Conservation (phyloP, 2,888 invertebrate genomes). For the Congeria kusceri region DNA sequence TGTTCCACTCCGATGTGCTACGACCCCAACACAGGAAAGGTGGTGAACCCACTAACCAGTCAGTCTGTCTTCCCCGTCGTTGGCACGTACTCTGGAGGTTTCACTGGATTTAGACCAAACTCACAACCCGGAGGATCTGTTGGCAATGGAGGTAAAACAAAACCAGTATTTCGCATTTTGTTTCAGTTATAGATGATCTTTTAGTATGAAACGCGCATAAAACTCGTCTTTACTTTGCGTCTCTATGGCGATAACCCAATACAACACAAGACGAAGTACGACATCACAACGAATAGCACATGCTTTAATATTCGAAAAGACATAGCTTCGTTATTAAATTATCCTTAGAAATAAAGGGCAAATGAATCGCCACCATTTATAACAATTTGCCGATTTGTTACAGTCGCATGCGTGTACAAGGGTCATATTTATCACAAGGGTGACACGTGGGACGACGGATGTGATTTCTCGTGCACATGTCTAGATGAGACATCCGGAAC, state of each 20-base stretch:
- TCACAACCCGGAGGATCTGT: slow-evolving; percentile 21
- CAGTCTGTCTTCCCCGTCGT: slow-evolving; percentile 67
- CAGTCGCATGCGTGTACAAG: slow-evolving; percentile 72
- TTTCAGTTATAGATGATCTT: no score
- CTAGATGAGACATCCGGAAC: slow-evolving; percentile 57
- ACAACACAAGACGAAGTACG: no score
- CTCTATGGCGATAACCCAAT: no score
- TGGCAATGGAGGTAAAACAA: slow-evolving; percentile 1
- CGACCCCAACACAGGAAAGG: slow-evolving; percentile 54
- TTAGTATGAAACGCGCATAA: no score
- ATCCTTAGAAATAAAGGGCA: no score
- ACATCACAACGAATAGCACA: no score
- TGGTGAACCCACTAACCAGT: slow-evolving; percentile 66
- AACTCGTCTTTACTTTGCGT: no score
- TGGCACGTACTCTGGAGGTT: slow-evolving; percentile 68
- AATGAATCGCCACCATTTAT: no score
- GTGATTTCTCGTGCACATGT: slow-evolving; percentile 70
- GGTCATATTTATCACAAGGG: slow-evolving; percentile 60
- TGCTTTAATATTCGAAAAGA: no score
- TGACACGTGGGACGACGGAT: slow-evolving; percentile 72
- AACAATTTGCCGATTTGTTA: neutral
- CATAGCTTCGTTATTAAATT: no score
- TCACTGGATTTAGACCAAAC: slow-evolving; percentile 76
- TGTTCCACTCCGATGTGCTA: slow-evolving; percentile 70
- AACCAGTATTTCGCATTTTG: no score